Percentiles rank a stretch among this genome's conserved stretches.
Evolutionary conservation across 2,113 vertebrate species (phyloP).

Genomic region (Percina caprodes): DNA sequence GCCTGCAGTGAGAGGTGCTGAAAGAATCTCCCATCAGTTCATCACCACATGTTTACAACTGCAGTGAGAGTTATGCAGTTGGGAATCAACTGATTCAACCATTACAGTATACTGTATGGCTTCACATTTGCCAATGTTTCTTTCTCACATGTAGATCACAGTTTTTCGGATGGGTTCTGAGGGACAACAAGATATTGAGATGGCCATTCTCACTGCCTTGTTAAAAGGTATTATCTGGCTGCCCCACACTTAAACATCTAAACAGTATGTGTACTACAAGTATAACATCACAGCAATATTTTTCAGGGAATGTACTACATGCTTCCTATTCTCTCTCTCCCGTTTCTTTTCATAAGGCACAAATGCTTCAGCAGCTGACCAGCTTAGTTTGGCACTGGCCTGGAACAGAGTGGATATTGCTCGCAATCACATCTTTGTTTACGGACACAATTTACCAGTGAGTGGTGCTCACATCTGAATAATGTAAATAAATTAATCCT

Average conservation of each 20-base stretch:
- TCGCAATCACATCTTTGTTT: conserved; percentile 97
- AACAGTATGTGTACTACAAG: neutral
- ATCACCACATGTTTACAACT: conserved; percentile 9
- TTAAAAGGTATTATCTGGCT: conserved; percentile 90
- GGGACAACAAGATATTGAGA: conserved; percentile 97
- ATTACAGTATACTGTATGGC: neutral
- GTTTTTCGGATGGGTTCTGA: conserved; percentile 98
- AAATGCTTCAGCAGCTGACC: conserved; percentile 95
- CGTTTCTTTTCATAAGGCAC: conserved; percentile 86
- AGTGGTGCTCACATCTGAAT: conserved; percentile 56
- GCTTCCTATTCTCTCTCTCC: neutral
- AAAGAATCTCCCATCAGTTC: conserved; percentile 15
- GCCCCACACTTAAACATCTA: neutral
- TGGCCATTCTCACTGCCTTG: conserved; percentile 97
- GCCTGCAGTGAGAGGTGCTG: conserved; percentile 10
- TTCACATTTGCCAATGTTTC: neutral
- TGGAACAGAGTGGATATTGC: conserved; percentile 99
- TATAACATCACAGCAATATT: neutral
- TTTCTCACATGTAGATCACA: conserved; percentile 87
- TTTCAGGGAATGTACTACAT: neutral
- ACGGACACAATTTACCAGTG: conserved; percentile 96
- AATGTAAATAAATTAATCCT: conserved; percentile 11
- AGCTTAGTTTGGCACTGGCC: conserved; percentile 96
- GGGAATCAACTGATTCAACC: neutral
- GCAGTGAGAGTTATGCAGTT: neutral